Percentiles rank a stretch among this genome's conserved stretches.
Evolutionary conservation across 2,888 invertebrate species (phyloP).

Genomic region (Archaeoteleia sp.): DNA sequence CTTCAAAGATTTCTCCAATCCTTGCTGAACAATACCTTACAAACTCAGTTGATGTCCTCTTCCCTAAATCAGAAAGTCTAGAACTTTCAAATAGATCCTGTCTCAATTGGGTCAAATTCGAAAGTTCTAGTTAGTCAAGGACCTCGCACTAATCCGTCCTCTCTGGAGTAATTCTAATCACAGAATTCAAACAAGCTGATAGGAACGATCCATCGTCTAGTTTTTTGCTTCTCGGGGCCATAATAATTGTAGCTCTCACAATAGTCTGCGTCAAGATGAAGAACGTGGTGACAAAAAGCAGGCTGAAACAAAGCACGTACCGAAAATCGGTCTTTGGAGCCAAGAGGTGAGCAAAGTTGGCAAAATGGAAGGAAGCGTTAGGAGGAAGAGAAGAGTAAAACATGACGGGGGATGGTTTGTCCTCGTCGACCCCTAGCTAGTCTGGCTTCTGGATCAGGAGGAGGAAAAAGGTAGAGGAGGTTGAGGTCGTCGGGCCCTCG

Average conservation of each 20-base stretch:
- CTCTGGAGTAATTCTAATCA: too few species aligned
- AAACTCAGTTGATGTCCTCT: too few species aligned
- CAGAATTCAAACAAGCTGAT: too few species aligned
- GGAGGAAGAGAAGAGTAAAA: conserved; percentile 49
- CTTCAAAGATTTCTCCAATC: too few species aligned
- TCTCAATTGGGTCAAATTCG: conserved; percentile 7
- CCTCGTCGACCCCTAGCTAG: conserved; percentile 50
- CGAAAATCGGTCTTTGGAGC: conserved; percentile 56
- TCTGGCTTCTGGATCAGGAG: conserved; percentile 64
- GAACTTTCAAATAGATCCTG: background rate
- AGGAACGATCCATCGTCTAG: too few species aligned
- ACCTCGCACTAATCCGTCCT: too few species aligned
- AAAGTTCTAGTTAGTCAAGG: background rate
- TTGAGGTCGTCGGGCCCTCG: conserved; percentile 77
- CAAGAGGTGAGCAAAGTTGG: conserved; percentile 53
- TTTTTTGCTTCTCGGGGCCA: too few species aligned
- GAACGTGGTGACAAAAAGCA: background rate
- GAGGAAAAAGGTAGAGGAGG: conserved; percentile 60
- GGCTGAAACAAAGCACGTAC: conserved; percentile 15
- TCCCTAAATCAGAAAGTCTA: conserved; percentile 1
- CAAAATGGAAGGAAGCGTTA: conserved; percentile 52
- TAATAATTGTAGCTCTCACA: too few species aligned
- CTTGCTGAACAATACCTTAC: too few species aligned
- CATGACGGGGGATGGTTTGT: conserved; percentile 43
- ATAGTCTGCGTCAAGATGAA: too few species aligned